Conservation (phyloP, 2,888 invertebrate species). For the Leucoptera coffeella region DNA sequence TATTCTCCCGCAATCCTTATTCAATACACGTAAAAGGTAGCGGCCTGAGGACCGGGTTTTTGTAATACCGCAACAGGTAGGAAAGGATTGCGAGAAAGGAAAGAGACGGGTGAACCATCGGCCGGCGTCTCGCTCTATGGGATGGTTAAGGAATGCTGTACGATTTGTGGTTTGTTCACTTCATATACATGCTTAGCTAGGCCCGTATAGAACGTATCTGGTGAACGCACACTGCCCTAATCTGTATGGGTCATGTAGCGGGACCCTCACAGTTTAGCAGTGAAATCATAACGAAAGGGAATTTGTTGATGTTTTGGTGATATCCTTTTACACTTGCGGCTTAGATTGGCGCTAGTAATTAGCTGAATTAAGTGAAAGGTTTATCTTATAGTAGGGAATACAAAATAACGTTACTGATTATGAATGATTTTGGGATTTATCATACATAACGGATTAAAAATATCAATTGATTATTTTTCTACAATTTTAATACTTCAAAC, state of each 20-base stretch:
- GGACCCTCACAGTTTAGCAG: slow-evolving; percentile 47
- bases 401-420: too few species aligned
- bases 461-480: too few species aligned
- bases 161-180: slow-evolving; percentile 31
- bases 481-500: too few species aligned
- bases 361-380: too few species aligned
- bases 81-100: slow-evolving; percentile 46
- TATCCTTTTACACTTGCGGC: too few species aligned
- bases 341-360: too few species aligned
- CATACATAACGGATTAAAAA: too few species aligned
- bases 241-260: slow-evolving; percentile 52
- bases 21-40: slow-evolving; percentile 49
- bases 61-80: slow-evolving; percentile 53
- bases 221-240: slow-evolving; percentile 53
- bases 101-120: slow-evolving; percentile 22
- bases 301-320: slow-evolving; percentile 33
- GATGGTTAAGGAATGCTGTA: slow-evolving; percentile 47
- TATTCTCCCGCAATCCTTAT: slow-evolving; percentile 47
- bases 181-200: slow-evolving; percentile 19
- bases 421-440: too few species aligned
- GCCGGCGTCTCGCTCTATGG: slow-evolving; percentile 22
- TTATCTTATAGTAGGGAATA: too few species aligned
- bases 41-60: slow-evolving; percentile 52
- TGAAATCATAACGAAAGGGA: slow-evolving; percentile 54
- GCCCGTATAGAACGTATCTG: slow-evolving; percentile 24